These are phyloP conservation scores for Eurois occulta DNA, from an alignment of 2,888 invertebrate species.

Conservation along the genomic window DNA sequence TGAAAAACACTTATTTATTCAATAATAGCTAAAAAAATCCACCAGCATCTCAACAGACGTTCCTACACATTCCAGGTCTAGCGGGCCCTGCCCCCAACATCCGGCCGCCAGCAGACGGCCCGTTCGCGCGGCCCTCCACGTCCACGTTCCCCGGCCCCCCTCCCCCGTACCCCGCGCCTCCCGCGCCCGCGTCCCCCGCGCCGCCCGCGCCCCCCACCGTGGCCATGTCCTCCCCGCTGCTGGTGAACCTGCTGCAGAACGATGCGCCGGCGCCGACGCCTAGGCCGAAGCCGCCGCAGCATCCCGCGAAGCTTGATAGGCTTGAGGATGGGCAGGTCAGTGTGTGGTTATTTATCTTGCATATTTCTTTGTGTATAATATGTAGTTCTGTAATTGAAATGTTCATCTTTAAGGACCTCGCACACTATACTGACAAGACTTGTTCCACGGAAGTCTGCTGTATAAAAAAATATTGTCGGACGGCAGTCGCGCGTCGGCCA, in stretches of 20 bases:
- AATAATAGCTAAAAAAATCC: background rate
- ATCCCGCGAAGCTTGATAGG: constrained; percentile 84
- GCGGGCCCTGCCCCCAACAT: constrained; percentile 68
- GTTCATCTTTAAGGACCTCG: too few relatives aligned
- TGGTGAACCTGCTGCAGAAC: constrained; percentile 97
- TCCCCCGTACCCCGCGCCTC: constrained; percentile 79
- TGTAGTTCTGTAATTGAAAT: background rate
- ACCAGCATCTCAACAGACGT: background rate
- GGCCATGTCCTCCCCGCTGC: constrained; percentile 96
- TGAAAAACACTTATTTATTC: too few relatives aligned
- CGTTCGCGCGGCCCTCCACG: constrained; percentile 79
- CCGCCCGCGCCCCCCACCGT: constrained; percentile 85
- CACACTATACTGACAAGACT: too few relatives aligned
- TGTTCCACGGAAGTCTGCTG: too few relatives aligned
- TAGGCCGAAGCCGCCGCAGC: constrained; percentile 79
- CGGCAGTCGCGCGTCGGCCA: too few relatives aligned
- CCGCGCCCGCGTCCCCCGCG: constrained; percentile 55
- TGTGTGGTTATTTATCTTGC: background rate
- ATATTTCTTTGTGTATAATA: background rate
- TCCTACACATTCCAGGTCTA: constrained; percentile 71
- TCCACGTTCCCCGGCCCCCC: constrained; percentile 84
- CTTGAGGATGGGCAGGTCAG: constrained; percentile 85
- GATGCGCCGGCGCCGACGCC: constrained; percentile 91
- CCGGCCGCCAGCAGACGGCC: constrained; percentile 71
- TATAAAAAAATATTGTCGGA: too few relatives aligned